Evolutionary conservation across 2,113 vertebrate genomes (phyloP).

Genomic region (Rhynchopsitta pachyrhyncha): DNA sequence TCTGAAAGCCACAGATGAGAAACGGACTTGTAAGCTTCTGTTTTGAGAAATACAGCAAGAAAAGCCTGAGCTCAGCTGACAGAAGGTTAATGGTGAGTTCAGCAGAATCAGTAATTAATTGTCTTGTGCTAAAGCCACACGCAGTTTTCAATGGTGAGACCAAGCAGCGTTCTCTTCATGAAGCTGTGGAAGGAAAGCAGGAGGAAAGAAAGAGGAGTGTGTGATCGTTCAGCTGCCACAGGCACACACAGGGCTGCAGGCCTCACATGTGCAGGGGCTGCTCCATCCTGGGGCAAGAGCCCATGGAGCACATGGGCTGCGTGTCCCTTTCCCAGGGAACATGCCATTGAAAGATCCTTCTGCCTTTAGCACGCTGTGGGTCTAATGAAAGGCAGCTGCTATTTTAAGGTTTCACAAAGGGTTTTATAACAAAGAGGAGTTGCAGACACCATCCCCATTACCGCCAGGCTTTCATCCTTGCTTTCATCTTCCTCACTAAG

Average conservation of each 20-base stretch:
- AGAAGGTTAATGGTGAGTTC: conserved; percentile 54
- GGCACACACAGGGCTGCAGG: neutral
- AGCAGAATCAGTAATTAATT: conserved; percentile 51
- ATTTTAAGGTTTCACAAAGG: conserved; percentile 68
- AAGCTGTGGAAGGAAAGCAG: neutral
- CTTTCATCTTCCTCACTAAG: conserved; percentile 47
- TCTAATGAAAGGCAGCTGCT: conserved; percentile 69
- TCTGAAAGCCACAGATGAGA: neutral
- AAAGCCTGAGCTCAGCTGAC: neutral
- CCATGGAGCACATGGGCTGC: conserved; percentile 8
- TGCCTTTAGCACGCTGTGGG: conserved; percentile 45
- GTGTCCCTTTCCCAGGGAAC: conserved; percentile 28
- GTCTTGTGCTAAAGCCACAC: neutral
- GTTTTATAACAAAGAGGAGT: conserved; percentile 61
- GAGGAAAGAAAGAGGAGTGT: neutral
- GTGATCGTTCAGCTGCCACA: neutral
- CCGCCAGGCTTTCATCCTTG: neutral
- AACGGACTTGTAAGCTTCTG: neutral
- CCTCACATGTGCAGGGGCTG: neutral
- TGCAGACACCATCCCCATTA: conserved; percentile 49
- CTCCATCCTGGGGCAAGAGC: conserved; percentile 21
- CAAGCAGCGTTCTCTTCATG: neutral
- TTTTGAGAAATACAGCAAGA: conserved; percentile 9
- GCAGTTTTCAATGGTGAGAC: neutral
- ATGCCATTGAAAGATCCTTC: conserved; percentile 30